These are phyloP conservation scores for Syngnathus rostellatus DNA, from an alignment of 2,797 vertebrate species.

Conservation along the genomic window DNA sequence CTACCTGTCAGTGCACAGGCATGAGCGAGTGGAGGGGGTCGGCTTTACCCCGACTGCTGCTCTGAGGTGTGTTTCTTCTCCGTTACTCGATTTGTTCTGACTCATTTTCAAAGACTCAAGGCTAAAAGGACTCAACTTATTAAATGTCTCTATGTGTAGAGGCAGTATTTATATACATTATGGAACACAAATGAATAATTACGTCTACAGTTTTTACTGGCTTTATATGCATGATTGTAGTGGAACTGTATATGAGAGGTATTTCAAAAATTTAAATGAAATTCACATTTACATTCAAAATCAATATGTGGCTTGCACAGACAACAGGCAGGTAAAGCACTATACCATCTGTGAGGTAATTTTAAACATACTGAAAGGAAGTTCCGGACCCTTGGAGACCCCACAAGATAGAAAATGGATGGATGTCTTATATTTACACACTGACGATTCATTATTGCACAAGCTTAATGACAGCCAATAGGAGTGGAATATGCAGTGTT, in stretches of 20 bases:
- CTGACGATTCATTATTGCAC: constrained; percentile 4
- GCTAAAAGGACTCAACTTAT: constrained; percentile 29
- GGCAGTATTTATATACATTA: not conserved
- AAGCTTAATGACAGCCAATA: constrained; percentile 10
- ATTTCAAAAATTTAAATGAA: not conserved
- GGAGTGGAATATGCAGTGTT: not conserved
- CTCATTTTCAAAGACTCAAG: not conserved
- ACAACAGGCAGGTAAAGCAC: not conserved
- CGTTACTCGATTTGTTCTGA: constrained; percentile 1
- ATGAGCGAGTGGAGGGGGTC: constrained; percentile 25
- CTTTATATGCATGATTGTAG: no score
- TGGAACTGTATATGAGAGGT: not conserved
- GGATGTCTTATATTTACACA: not conserved
- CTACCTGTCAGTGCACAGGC: constrained; percentile 71
- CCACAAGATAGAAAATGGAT: not conserved
- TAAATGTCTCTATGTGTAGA: constrained; percentile 26
- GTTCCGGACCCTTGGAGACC: not conserved
- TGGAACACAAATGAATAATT: not conserved
- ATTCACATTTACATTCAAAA: no score
- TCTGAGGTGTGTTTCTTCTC: constrained; percentile 41
- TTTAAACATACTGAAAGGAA: not conserved
- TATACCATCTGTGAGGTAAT: not conserved
- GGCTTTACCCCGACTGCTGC: constrained; percentile 32
- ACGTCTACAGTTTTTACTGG: no score
- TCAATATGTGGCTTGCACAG: not conserved